phyloP scores from a whole-genome alignment of 2,113 vertebrate species.

The Colius striatus region DNA sequence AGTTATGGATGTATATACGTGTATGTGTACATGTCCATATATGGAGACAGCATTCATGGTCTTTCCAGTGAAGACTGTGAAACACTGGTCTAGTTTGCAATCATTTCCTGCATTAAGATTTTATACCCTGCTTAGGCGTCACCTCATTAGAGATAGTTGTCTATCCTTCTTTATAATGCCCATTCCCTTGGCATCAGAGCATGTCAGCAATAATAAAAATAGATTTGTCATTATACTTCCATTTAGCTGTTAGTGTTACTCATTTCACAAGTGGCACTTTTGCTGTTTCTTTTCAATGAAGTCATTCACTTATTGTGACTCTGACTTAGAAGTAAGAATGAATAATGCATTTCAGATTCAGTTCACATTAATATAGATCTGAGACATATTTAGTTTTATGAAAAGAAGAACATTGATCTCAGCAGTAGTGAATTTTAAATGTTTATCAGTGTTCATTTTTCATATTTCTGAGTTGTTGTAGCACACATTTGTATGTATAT shows the following conservation, averaged over 20 bases:
- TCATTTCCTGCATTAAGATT: neutral
- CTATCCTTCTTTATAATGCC: neutral
- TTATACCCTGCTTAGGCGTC: neutral
- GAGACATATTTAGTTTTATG: slow-evolving; percentile 34
- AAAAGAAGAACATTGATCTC: slow-evolving; percentile 65
- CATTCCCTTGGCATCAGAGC: neutral
- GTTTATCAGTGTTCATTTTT: slow-evolving; percentile 38
- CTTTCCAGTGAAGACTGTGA: neutral
- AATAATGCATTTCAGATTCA: slow-evolving; percentile 55
- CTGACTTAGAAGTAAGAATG: slow-evolving; percentile 26
- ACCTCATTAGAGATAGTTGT: neutral
- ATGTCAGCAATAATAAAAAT: slow-evolving; percentile 45
- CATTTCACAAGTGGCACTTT: slow-evolving; percentile 51
- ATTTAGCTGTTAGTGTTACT: slow-evolving; percentile 55
- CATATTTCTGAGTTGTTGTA: neutral
- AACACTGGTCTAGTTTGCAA: neutral
- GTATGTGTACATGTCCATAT: neutral
- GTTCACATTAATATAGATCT: slow-evolving; percentile 47
- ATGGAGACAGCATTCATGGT: neutral
- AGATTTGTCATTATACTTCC: slow-evolving; percentile 31
- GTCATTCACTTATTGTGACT: slow-evolving; percentile 33
- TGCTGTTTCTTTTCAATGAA: slow-evolving; percentile 50
- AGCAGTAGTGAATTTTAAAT: slow-evolving; percentile 41
- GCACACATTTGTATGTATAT: neutral
- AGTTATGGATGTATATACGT: neutral